Evolutionary conservation across 2,888 invertebrate genomes (phyloP), one percentile per base, ranked within the genome.

Genomic region (Nematopogon swammerdamellus): DNA sequence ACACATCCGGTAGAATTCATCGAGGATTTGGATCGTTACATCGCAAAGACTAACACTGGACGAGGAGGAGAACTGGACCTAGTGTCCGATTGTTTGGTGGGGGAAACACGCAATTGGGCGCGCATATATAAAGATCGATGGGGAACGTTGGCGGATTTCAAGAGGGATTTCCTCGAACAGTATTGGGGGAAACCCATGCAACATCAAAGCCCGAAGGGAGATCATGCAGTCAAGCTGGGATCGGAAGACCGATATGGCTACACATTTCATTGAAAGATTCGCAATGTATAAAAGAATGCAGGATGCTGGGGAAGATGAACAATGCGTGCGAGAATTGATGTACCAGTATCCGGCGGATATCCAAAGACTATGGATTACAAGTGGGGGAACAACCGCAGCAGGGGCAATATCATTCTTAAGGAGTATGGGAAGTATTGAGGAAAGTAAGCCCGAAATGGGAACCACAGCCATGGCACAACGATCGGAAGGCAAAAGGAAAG

Each of bases 181-280:
- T 49, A 42, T 46, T 49, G 49, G 49, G 49, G 49, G 3, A 17
- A 19, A 8, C 36, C 18, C 11, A 46, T 5, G 1, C 49, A 49
- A 46, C 18, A 10, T 4, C n/a, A 36, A 29, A n/a, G 42, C 46
- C 10, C 4, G 10, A 5, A 19, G 43, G 1, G 36, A 25, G 11
- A 42, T 49, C 6, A 42, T 6, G 14, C 14, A 16, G 10, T 10
- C 18, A 1, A 42, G 42, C 14, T 49, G 49, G 49, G 36, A 36
- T 14, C n/a, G 16, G 16, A 18, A 25, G 2, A 18, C 18, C 4
- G 18, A 1, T 2, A 30, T 18, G 18, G 18, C n/a, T 14, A 18
- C 11, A 14, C 14, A 36, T n/a, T 49, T 45, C 25, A 8, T 30
- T 5, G n/a, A 49, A 14, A 18, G 17, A 19, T 18, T 2, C 18